A percentile compares a stretch with the other conserved stretches of the same genome.
Evolutionary conservation across 1,140 invertebrate species (phyloP).

Genomic region (Saccostrea echinata): DNA sequence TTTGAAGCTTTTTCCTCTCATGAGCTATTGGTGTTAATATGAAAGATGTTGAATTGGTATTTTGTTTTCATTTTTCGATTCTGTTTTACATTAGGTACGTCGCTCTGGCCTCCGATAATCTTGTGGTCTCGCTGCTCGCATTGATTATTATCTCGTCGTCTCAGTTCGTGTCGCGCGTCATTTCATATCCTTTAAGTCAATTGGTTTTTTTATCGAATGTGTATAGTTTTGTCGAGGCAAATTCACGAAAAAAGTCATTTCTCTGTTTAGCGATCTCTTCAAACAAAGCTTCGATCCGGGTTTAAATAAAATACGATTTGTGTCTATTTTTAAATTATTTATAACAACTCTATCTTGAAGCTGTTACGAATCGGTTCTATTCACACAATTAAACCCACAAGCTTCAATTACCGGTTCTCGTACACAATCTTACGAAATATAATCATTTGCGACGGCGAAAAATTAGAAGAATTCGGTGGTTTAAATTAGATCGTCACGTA

Average conservation of each 20-base stretch:
- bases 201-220: constrained; percentile 9
- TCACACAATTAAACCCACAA: neutral
- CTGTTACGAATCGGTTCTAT: neutral
- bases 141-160: constrained; percentile 43
- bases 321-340: constrained; percentile 26
- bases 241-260: constrained; percentile 24
- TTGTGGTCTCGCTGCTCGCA: constrained; percentile 26
- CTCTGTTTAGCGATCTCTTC: neutral
- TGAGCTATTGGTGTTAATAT: neutral
- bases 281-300: neutral
- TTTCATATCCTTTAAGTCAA: constrained; percentile 38
- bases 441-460: neutral
- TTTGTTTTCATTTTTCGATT: constrained; percentile 1
- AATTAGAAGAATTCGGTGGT: neutral
- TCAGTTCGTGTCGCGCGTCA: constrained; percentile 36
- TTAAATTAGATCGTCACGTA: neutral
- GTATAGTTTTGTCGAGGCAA: constrained; percentile 3
- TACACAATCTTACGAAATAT: neutral
- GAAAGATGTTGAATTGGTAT: neutral
- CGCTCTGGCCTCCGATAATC: constrained; percentile 7
- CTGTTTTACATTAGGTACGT: neutral
- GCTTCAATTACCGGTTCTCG: neutral
- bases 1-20: neutral
- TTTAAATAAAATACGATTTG: constrained; percentile 10
- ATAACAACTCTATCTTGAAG: constrained; percentile 17